A percentile compares a stretch with the other conserved stretches of the same genome.
phyloP scores from a whole-genome alignment of 2,113 vertebrate species.

The Crocuta crocuta region DNA sequence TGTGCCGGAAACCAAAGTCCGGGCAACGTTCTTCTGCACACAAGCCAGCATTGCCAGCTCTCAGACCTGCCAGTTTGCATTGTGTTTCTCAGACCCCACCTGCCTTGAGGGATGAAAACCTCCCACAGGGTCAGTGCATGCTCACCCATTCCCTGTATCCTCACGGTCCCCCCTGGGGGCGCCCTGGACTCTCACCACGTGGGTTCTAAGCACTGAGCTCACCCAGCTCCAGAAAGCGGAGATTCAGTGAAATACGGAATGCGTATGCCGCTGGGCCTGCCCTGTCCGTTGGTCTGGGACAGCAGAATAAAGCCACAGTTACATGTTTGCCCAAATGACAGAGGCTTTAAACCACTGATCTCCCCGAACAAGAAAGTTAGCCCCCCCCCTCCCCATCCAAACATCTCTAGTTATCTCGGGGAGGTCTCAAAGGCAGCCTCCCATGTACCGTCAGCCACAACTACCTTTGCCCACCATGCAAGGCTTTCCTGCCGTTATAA shows the following conservation, averaged over 20 bases:
- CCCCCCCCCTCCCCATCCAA: accelerated
- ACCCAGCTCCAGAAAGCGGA: not conserved
- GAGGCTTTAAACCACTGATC: not conserved
- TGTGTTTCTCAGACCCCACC: not conserved
- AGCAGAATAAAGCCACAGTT: not conserved
- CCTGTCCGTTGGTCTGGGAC: not conserved
- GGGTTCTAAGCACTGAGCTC: not conserved
- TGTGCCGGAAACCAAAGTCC: not conserved
- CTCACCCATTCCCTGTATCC: not conserved
- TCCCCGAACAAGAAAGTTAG: not conserved
- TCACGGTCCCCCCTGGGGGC: accelerated
- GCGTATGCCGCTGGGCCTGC: accelerated
- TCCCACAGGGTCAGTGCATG: accelerated
- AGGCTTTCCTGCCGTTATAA: not conserved
- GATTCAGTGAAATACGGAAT: accelerated
- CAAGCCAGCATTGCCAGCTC: too few species aligned
- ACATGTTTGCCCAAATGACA: not conserved
- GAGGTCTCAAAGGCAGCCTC: not conserved
- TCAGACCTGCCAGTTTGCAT: not conserved
- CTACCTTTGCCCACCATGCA: not conserved
- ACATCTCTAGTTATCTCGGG: not conserved
- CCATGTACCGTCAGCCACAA: accelerated
- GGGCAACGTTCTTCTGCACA: not conserved
- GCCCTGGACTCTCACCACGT: not conserved
- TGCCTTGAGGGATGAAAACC: not conserved